These are phyloP conservation scores for Harpagifer antarcticus DNA, from an alignment of 2,797 vertebrate genomes.

Conservation along the genomic window DNA sequence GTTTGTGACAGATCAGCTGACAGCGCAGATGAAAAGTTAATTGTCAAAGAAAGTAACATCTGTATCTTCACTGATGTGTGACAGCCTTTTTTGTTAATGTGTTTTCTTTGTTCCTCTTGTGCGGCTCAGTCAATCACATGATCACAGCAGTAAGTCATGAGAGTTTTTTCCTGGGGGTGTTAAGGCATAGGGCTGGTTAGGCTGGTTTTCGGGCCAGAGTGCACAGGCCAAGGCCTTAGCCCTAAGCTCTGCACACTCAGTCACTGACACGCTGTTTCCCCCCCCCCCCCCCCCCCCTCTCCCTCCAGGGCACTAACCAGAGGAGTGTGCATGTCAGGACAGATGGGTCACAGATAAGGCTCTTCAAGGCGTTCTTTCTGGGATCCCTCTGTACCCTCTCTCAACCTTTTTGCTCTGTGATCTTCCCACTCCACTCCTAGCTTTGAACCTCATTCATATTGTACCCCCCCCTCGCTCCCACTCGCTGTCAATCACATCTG, in stretches of 20 bases:
- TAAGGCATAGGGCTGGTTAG: constrained; percentile 64
- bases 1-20: constrained; percentile 38
- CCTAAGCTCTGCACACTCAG: constrained; percentile 59
- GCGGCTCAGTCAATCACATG: constrained; percentile 58
- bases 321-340: constrained; percentile 77
- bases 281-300: constrained; percentile 54
- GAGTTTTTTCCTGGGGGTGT: constrained; percentile 62
- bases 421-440: constrained; percentile 41
- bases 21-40: constrained; percentile 17
- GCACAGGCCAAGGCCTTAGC: constrained; percentile 72
- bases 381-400: constrained; percentile 52
- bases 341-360: constrained; percentile 80
- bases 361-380: constrained; percentile 55
- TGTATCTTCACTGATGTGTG: constrained; percentile 41
- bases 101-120: constrained; percentile 6
- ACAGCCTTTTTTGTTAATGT: constrained; percentile 41
- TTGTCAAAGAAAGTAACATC: constrained; percentile 48
- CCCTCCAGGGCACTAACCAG: constrained; percentile 69
- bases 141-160: constrained; percentile 64
- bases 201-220: constrained; percentile 76
- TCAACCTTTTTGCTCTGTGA: constrained; percentile 54
- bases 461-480: constrained; percentile 16
- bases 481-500: constrained; percentile 58
- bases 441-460: constrained; percentile 66
- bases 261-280: constrained; percentile 61